These are phyloP conservation scores for Amniataba percoides DNA, from an alignment of 2,797 vertebrate genomes.

Conservation along the genomic window DNA sequence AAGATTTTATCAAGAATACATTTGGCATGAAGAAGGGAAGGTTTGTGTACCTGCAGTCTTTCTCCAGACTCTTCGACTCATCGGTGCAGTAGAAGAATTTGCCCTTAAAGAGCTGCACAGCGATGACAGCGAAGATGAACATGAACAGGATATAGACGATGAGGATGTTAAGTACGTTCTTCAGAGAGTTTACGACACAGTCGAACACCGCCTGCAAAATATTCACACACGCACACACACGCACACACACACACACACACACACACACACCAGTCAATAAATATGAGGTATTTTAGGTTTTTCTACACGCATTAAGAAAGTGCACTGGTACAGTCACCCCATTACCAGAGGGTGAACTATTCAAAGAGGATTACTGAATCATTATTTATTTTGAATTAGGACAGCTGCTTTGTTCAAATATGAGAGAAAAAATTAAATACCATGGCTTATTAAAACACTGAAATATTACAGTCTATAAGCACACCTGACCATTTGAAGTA, in stretches of 20 bases:
- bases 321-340: not conserved
- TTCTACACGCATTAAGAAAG: not conserved
- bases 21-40: not conserved
- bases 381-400: not conserved
- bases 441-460: too few species aligned
- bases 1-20: not conserved
- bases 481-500: too few species aligned
- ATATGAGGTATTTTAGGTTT: not conserved
- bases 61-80: slow-evolving; percentile 94
- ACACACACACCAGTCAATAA: not conserved
- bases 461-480: too few species aligned
- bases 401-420: too few species aligned
- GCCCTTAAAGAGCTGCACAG: slow-evolving; percentile 98
- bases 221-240: not conserved
- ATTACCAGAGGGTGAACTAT: not conserved
- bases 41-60: slow-evolving; percentile 91
- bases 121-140: slow-evolving; percentile 99
- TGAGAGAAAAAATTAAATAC: too few species aligned
- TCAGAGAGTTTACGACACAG: slow-evolving; percentile 98
- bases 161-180: slow-evolving; percentile 98
- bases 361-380: not conserved
- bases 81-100: slow-evolving; percentile 99
- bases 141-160: slow-evolving; percentile 99
- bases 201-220: slow-evolving; percentile 94
- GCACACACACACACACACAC: not conserved